Conservation (phyloP, 2,113 vertebrate species). For the Centrocercus urophasianus region DNA sequence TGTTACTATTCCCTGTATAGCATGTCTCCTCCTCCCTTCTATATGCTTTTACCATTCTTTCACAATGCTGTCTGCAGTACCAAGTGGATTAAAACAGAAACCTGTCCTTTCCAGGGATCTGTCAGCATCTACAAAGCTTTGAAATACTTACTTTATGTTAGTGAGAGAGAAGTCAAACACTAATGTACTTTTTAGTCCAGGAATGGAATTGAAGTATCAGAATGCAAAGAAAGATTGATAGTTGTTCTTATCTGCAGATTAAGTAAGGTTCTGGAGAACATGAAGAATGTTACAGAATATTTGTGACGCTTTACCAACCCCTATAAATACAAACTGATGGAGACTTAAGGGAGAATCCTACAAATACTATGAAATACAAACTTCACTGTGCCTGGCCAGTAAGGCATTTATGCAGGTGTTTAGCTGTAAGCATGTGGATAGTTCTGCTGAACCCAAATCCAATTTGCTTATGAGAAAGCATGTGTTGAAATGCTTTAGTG, state of each 20-base stretch:
- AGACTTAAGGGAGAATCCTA: neutral
- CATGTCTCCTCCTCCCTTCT: neutral
- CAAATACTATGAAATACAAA: neutral
- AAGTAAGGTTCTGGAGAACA: conserved; percentile 41
- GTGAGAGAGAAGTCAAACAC: neutral
- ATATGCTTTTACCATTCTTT: neutral
- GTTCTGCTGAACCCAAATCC: neutral
- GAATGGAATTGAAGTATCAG: conserved; percentile 26
- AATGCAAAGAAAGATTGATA: conserved; percentile 43
- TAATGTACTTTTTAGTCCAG: neutral
- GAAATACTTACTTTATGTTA: conserved; percentile 27
- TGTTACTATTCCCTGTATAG: neutral
- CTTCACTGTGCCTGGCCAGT: neutral
- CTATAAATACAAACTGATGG: conserved; percentile 51
- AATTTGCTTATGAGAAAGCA: neutral
- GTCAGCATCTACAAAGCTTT: conserved; percentile 6
- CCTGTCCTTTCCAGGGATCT: neutral
- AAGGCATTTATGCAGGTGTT: neutral
- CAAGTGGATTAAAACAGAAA: neutral
- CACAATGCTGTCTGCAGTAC: neutral
- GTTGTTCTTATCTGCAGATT: conserved; percentile 56
- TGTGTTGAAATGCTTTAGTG: neutral
- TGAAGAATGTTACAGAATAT: neutral
- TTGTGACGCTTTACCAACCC: conserved; percentile 35
- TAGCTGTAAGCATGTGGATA: neutral